Percentiles rank a stretch among this genome's conserved stretches.
Evolutionary conservation across 2,888 invertebrate species (phyloP).

Genomic region (Patella caerulea): DNA sequence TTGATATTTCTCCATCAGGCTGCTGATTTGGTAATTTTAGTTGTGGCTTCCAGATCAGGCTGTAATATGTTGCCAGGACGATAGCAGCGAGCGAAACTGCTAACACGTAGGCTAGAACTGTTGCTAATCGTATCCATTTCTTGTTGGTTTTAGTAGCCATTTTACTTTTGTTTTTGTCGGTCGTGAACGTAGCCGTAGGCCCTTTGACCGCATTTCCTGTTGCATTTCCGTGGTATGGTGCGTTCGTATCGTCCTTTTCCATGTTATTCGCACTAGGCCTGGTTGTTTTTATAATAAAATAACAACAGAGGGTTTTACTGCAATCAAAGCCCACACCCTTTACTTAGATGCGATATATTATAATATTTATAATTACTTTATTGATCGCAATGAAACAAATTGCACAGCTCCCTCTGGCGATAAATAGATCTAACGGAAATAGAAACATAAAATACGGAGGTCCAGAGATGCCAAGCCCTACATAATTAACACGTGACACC

Average conservation of each 20-base stretch:
- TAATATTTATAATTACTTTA: too few relatives aligned
- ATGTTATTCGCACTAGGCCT: conserved; percentile 26
- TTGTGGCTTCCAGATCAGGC: conserved; percentile 92
- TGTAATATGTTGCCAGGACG: conserved; percentile 93
- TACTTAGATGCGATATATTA: too few relatives aligned
- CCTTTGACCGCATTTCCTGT: conserved; percentile 41
- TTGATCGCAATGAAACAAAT: too few relatives aligned
- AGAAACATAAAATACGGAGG: too few relatives aligned
- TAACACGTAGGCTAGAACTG: conserved; percentile 93
- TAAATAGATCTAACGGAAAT: too few relatives aligned
- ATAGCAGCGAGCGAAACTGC: conserved; percentile 95
- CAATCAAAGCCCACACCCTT: background rate
- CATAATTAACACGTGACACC: too few relatives aligned
- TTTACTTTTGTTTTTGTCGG: conserved; percentile 63
- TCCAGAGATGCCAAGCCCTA: too few relatives aligned
- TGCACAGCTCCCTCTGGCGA: too few relatives aligned
- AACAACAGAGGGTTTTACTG: background rate
- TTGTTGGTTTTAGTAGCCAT: conserved; percentile 74
- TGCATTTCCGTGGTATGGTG: conserved; percentile 50
- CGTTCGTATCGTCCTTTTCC: conserved; percentile 51
- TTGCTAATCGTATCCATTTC: conserved; percentile 90
- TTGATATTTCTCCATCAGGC: conserved; percentile 28
- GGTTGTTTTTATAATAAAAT: background rate
- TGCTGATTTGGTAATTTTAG: conserved; percentile 49
- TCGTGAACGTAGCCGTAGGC: conserved; percentile 54